Conservation (phyloP, 2,113 vertebrate genomes). For the Aldabrachelys gigantea region DNA sequence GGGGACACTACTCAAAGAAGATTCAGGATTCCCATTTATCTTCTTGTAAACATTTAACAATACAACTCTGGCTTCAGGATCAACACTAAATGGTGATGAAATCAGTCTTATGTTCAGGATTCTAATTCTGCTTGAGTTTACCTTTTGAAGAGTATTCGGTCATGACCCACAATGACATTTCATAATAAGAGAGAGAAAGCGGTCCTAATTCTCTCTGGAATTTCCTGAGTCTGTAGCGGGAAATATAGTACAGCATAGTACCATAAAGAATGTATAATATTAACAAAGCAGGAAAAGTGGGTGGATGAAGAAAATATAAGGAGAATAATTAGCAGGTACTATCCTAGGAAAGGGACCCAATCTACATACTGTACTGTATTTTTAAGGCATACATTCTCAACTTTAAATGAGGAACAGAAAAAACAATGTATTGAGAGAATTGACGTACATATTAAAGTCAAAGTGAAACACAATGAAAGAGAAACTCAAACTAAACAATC, state of each 20-base stretch:
- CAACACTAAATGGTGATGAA: neutral
- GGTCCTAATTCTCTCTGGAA: neutral
- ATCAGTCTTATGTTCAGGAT: neutral
- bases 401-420: neutral
- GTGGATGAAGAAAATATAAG: neutral
- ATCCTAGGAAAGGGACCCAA: neutral
- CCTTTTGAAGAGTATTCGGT: neutral
- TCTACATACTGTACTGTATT: neutral
- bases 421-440: neutral
- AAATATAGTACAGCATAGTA: neutral
- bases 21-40: neutral
- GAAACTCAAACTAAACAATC: neutral
- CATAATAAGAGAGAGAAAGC: fast-evolving
- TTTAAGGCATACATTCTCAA: neutral
- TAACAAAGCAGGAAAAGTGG: neutral
- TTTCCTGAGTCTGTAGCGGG: fast-evolving
- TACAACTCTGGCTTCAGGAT: neutral
- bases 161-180: neutral
- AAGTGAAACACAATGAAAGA: slow-evolving; percentile 8
- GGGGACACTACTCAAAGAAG: neutral
- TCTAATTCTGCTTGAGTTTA: neutral
- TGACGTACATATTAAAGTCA: neutral
- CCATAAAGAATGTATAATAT: neutral
- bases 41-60: neutral
- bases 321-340: neutral